Evolutionary conservation across 2,888 invertebrate genomes (phyloP), one percentile per base, ranked within the genome.

Genomic region (Neocrepidodera transversa): DNA sequence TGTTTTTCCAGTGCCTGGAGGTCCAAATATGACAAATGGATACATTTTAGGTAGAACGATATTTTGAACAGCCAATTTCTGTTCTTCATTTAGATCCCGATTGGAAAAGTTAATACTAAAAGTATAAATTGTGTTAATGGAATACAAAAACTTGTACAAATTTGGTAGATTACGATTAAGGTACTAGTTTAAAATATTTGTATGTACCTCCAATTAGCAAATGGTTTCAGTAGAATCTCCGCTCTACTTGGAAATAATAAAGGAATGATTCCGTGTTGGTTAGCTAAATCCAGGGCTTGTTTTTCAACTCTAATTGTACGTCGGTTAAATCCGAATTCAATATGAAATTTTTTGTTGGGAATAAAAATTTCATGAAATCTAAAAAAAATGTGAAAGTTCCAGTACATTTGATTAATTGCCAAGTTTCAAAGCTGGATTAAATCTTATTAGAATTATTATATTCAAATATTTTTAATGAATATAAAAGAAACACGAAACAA

Each of bases 1-100:
- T 0, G 90, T 90, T 77, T 89, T 89, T 0, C 89, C 89, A 1
- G 89, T 89, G 1, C 87, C 86, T 20, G 63, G 85, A 13, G 86
- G 86, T 3, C 86, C 86, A 77, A 84, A 86, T 36, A 86, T 76
- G 45, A 86, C 76, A 70, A 86, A 86, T 1, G 85, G 85, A 28
- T 81, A 77, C 2, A 80, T 74, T 58, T 80, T 79, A 2, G 81
- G 82, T 7, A 77, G 72, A 1, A 85, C 67, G 23, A 85, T 83
- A 62, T 82, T 78, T 16, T 67, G 62, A 1, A 86, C 83, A 5
- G 85, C 85, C 36, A 74, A 71, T 62, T 76, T 78, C 69, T 85
- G 85, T 42, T 82, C 77, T 8, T 70, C 68, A 70, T 85, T 85
- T 23, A 67, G 35, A 14, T 35, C 17, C 13, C 35, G 13, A 23